phyloP scores from a whole-genome alignment of 2,797 vertebrate genomes.

The Jordanella pulchra region DNA sequence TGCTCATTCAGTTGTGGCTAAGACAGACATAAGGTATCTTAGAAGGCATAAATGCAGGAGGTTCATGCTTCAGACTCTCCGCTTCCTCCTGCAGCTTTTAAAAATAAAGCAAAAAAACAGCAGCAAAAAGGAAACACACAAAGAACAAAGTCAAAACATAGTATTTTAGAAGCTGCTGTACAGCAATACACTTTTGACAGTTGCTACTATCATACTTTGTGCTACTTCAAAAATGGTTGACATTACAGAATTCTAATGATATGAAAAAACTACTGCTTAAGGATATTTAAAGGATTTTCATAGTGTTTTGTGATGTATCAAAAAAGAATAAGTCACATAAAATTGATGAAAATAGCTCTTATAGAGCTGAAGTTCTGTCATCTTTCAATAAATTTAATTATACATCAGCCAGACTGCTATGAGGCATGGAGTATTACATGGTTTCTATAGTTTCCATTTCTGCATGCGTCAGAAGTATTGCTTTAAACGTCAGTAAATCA shows the following conservation, averaged over 20 bases:
- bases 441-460: conserved; percentile 2
- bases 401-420: not conserved
- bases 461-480: conserved; percentile 5
- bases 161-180: no score
- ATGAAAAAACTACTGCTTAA: no score
- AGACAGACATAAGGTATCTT: not conserved
- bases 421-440: not conserved
- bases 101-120: no score
- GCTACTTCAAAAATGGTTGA: no score
- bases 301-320: not conserved
- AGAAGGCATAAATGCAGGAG: not conserved
- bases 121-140: no score
- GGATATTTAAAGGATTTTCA: not conserved
- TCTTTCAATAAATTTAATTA: conserved; percentile 5
- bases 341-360: not conserved
- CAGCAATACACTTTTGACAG: no score
- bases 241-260: no score
- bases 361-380: conserved; percentile 1
- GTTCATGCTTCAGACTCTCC: no score
- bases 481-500: not conserved
- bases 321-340: not conserved
- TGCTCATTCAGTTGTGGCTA: not conserved
- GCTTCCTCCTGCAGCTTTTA: no score
- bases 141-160: no score
- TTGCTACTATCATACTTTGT: no score